Evolutionary conservation across 1,140 invertebrate species (phyloP).

Genomic region (Eumeta japonica): DNA sequence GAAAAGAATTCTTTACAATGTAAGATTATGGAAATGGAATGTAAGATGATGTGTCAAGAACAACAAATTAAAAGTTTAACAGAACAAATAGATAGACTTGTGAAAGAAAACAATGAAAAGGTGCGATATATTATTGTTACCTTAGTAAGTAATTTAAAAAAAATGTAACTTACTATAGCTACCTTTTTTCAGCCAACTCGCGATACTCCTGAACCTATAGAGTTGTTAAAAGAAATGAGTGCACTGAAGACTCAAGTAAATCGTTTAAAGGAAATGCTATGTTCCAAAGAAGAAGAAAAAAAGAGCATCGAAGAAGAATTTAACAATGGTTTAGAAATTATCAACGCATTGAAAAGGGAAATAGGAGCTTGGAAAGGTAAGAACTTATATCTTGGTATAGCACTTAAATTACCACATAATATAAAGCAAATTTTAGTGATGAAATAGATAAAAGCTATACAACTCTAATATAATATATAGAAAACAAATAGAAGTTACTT

Average conservation of each 20-base stretch:
- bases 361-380: conserved; percentile 40
- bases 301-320: conserved; percentile 29
- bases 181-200: conserved; percentile 16
- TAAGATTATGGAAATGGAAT: conserved; percentile 45
- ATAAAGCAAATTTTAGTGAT: conserved; percentile 19
- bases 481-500: no score
- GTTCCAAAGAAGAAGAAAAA: conserved; percentile 39
- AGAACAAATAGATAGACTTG: conserved; percentile 30
- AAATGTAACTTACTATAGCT: neutral
- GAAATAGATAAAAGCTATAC: no score
- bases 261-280: conserved; percentile 29
- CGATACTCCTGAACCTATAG: conserved; percentile 16
- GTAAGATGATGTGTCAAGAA: conserved; percentile 42
- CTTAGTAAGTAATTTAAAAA: neutral
- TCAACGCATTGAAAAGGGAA: conserved; percentile 31
- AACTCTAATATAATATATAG: no score
- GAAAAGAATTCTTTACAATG: conserved; percentile 36
- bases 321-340: conserved; percentile 30
- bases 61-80: conserved; percentile 45
- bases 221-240: conserved; percentile 32
- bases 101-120: conserved; percentile 26
- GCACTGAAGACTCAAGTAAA: conserved; percentile 35
- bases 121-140: conserved; percentile 14
- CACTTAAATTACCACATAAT: conserved; percentile 29
- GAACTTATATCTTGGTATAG: conserved; percentile 21